These are phyloP conservation scores for Catajapyx aquilonaris DNA, from an alignment of 1,140 invertebrate genomes.

Conservation along the genomic window DNA sequence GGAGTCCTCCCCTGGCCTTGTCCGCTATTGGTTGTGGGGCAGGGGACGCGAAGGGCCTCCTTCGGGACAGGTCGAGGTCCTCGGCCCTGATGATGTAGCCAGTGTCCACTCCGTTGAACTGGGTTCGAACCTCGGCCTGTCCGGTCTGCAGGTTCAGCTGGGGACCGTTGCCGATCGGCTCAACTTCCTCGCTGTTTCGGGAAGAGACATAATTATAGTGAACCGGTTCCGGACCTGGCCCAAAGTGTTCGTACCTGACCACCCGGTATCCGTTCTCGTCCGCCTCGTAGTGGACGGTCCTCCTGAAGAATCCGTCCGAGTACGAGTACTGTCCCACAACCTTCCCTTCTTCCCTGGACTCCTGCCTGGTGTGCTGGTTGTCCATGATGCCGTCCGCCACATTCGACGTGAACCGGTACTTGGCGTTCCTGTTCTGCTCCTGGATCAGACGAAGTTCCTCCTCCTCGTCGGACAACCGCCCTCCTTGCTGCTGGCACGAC, in stretches of 20 bases:
- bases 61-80: slow-evolving; percentile 11
- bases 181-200: slow-evolving; percentile 23
- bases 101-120: slow-evolving; percentile 16
- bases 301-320: slow-evolving; percentile 28
- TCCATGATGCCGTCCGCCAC: slow-evolving; percentile 29
- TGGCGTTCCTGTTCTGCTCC: slow-evolving; percentile 17
- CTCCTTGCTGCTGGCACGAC: too few species aligned
- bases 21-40: too few species aligned
- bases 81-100: slow-evolving; percentile 20
- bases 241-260: too few species aligned
- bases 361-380: slow-evolving; percentile 21
- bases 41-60: not conserved
- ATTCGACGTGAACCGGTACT: slow-evolving; percentile 25
- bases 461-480: slow-evolving; percentile 5
- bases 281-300: slow-evolving; percentile 30
- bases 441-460: slow-evolving; percentile 5
- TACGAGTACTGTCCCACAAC: slow-evolving; percentile 29
- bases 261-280: slow-evolving; percentile 34
- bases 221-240: not conserved
- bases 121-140: slow-evolving; percentile 21
- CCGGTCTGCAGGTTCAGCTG: slow-evolving; percentile 21
- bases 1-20: too few species aligned
- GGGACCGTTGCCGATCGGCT: slow-evolving; percentile 27
- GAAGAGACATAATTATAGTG: slow-evolving; percentile 8
- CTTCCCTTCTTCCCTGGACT: slow-evolving; percentile 26